phyloP scores from a whole-genome alignment of 2,113 vertebrate genomes.

The Phaethornis superciliosus region DNA sequence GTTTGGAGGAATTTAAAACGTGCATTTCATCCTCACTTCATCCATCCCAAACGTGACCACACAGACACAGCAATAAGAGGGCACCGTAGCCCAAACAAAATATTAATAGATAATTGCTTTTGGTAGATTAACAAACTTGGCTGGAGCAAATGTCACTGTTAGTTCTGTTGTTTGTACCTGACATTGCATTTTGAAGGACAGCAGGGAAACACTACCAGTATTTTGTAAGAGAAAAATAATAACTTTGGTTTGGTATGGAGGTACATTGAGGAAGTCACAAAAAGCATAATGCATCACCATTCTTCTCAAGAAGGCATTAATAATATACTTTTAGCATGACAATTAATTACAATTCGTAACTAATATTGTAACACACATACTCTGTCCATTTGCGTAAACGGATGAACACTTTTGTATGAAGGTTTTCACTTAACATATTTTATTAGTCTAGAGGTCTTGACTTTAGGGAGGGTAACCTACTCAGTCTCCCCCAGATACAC shows the following conservation, averaged over 20 bases:
- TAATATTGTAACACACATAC: background rate
- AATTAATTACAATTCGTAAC: background rate
- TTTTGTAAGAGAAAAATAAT: background rate
- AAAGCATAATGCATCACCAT: background rate
- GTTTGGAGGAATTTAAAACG: background rate
- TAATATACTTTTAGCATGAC: background rate
- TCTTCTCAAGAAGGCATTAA: background rate
- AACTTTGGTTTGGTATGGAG: background rate
- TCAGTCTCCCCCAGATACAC: background rate
- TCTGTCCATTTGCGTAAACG: background rate
- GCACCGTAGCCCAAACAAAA: background rate
- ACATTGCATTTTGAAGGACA: background rate
- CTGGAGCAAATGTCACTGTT: background rate
- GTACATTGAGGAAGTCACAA: background rate
- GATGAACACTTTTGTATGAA: background rate
- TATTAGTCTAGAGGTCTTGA: accelerated
- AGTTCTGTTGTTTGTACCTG: background rate
- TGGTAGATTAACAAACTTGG: background rate
- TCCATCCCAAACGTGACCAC: background rate
- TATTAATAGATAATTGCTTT: background rate
- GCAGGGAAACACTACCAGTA: background rate
- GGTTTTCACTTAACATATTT: background rate
- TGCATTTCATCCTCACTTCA: background rate
- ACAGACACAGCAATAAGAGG: accelerated
- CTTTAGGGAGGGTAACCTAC: background rate